These are phyloP conservation scores for Lochmaea crataegi DNA, from an alignment of 2,888 invertebrate genomes.

Conservation along the genomic window DNA sequence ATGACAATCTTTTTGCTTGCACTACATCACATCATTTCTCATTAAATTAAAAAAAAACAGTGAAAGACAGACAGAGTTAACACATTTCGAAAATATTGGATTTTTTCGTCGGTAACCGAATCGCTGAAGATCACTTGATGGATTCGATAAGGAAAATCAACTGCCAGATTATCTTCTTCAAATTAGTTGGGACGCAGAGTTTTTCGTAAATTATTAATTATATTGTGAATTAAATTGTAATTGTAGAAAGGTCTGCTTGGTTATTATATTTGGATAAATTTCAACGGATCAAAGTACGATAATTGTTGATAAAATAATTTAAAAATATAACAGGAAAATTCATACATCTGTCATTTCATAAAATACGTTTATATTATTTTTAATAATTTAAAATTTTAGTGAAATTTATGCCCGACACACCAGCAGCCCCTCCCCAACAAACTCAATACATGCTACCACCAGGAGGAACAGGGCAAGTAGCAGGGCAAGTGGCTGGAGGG, in stretches of 20 bases:
- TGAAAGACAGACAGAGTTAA: conserved; percentile 58
- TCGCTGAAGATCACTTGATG: conserved; percentile 1
- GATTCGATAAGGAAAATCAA: neutral
- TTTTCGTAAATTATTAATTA: no score
- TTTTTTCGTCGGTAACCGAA: neutral
- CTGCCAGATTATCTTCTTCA: neutral
- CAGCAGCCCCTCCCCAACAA: conserved; percentile 20
- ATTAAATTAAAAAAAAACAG: conserved; percentile 44
- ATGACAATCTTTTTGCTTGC: conserved; percentile 43
- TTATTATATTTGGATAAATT: no score
- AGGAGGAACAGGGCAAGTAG: neutral
- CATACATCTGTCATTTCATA: conserved; percentile 8
- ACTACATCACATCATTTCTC: conserved; percentile 45
- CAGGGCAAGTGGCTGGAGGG: neutral
- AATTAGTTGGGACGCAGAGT: neutral
- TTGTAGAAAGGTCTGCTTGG: no score
- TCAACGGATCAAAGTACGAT: no score
- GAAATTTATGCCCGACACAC: conserved; percentile 57
- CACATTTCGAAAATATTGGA: conserved; percentile 41
- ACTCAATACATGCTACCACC: neutral
- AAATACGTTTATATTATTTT: neutral
- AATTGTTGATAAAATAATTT: no score
- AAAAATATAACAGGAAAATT: neutral
- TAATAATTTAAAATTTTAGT: conserved; percentile 46
- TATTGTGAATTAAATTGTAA: no score